These are phyloP conservation scores for Neolamprologus sp. DNA, from an alignment of 2,113 vertebrate species.

Conservation along the genomic window DNA sequence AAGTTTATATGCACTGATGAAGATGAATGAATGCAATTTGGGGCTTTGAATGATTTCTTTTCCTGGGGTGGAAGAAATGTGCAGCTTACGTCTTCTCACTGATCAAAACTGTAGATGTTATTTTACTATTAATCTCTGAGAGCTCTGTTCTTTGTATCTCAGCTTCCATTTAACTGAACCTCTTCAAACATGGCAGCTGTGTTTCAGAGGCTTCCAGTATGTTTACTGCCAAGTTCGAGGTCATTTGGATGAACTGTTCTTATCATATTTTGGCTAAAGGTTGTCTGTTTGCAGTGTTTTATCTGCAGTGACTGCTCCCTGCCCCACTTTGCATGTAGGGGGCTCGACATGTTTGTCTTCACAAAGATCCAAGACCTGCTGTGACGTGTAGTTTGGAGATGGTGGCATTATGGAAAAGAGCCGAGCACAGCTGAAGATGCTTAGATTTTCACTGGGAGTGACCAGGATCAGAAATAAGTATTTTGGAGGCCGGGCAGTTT, in stretches of 20 bases:
- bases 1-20: background rate
- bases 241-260: background rate
- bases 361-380: background rate
- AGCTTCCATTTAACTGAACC: background rate
- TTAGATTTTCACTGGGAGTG: background rate
- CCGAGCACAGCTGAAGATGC: rapidly evolving
- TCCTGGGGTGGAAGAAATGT: rapidly evolving
- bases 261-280: background rate
- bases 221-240: background rate
- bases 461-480: background rate
- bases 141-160: rapidly evolving
- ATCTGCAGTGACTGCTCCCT: background rate
- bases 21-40: rapidly evolving
- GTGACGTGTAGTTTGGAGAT: background rate
- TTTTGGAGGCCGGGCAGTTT: rapidly evolving
- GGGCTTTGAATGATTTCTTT: rapidly evolving
- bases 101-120: background rate
- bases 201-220: background rate
- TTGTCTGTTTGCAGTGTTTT: rapidly evolving
- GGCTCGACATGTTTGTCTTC: rapidly evolving
- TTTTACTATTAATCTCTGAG: background rate
- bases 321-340: background rate
- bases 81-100: rapidly evolving
- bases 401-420: background rate
- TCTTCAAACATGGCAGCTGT: background rate